phyloP scores from a whole-genome alignment of 2,113 vertebrate species.

The Colius striatus region DNA sequence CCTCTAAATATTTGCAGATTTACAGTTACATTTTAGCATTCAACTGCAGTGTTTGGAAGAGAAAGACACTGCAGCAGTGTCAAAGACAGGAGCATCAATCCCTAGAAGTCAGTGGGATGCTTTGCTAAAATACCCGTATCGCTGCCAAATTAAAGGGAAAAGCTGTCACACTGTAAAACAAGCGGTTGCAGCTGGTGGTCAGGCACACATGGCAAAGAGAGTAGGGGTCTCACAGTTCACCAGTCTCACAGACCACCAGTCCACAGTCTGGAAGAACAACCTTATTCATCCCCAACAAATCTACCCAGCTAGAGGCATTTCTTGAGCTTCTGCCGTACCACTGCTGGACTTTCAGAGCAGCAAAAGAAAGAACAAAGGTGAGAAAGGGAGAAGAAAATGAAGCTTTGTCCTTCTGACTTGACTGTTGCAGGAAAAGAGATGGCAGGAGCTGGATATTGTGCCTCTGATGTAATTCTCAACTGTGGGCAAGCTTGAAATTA shows the following conservation, averaged over 20 bases:
- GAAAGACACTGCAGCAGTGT: not conserved
- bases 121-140: not conserved
- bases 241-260: too few species aligned
- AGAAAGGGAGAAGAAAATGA: not conserved
- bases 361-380: not conserved
- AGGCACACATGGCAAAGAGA: not conserved
- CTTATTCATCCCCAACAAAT: not conserved
- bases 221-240: not conserved
- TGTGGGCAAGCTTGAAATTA: not conserved
- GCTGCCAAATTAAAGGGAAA: not conserved
- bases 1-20: constrained; percentile 20
- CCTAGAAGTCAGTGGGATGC: not conserved
- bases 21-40: not conserved
- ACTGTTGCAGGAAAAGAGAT: not conserved
- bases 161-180: not conserved
- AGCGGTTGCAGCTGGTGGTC: not conserved
- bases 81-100: not conserved
- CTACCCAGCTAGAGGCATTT: not conserved
- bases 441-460: not conserved
- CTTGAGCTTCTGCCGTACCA: not conserved
- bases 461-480: not conserved
- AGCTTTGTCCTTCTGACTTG: not conserved
- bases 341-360: not conserved
- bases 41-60: not conserved
- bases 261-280: not conserved